Conservation (phyloP, 2,888 invertebrate species). For the Orchesella flavescens region DNA sequence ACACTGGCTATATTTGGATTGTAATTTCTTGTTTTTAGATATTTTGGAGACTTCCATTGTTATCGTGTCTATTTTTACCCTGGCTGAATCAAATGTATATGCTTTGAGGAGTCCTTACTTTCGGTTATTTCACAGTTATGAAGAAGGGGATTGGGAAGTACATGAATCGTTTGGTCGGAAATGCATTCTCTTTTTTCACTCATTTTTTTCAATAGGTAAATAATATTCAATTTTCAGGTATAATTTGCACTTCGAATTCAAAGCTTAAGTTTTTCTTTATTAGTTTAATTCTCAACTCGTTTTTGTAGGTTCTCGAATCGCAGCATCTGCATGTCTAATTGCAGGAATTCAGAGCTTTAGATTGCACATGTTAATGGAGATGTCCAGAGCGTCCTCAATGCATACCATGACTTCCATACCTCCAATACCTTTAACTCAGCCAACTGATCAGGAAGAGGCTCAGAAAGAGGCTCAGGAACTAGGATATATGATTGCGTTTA, state of each 20-base stretch:
- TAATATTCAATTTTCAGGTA: not conserved
- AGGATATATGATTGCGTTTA: conserved; percentile 35
- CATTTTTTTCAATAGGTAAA: conserved; percentile 67
- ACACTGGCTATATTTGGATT: no score
- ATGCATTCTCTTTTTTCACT: conserved; percentile 67
- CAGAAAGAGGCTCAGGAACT: not conserved
- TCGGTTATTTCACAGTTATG: conserved; percentile 63
- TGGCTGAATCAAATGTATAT: conserved; percentile 69
- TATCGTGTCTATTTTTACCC: conserved; percentile 63
- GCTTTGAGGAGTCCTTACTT: conserved; percentile 65
- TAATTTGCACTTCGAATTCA: not conserved
- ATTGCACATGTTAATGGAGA: not conserved
- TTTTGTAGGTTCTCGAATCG: conserved; percentile 62
- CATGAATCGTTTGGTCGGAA: conserved; percentile 66
- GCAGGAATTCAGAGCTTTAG: conserved; percentile 57
- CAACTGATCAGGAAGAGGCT: not conserved
- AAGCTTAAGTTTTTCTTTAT: no score
- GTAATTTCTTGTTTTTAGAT: no score
- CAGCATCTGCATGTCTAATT: conserved; percentile 64
- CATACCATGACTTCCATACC: no score
- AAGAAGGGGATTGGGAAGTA: conserved; percentile 65
- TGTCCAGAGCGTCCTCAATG: not conserved
- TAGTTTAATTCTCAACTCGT: not conserved
- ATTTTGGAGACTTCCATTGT: conserved; percentile 67
- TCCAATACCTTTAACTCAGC: no score